Evolutionary conservation across 2,113 vertebrate genomes (phyloP).

Genomic region (Peromyscus californicus): DNA sequence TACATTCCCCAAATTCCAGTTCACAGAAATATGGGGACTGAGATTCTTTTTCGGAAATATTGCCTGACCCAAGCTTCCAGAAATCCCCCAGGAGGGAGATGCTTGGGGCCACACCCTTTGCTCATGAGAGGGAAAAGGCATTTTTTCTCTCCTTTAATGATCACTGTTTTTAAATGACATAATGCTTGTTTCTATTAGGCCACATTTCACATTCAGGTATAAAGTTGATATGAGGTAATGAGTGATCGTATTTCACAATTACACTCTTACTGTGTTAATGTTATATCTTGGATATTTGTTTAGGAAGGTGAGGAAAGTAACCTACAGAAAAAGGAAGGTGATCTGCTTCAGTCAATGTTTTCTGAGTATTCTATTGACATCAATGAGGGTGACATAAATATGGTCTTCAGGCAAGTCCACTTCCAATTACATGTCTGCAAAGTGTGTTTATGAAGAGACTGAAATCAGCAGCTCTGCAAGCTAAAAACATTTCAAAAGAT

Average conservation of each 20-base stretch:
- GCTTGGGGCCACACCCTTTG: neutral
- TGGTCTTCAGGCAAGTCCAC: neutral
- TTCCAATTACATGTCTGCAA: neutral
- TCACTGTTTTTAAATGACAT: neutral
- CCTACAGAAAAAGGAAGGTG: neutral
- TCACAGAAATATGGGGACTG: neutral
- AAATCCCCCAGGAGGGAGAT: neutral
- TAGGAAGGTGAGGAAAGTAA: neutral
- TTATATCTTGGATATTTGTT: neutral
- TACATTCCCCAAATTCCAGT: neutral
- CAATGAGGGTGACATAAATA: neutral
- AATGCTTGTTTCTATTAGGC: neutral
- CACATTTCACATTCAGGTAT: neutral
- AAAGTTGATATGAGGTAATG: neutral
- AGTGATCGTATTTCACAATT: neutral
- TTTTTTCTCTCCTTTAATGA: neutral
- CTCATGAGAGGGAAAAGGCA: neutral
- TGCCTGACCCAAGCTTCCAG: neutral
- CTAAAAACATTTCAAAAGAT: neutral
- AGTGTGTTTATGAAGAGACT: neutral
- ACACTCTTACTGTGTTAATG: neutral
- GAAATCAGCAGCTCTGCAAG: neutral
- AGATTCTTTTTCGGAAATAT: conserved; percentile 18
- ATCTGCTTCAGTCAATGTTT: neutral
- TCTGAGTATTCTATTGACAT: neutral